Percentiles rank a stretch among this genome's conserved stretches.
These are phyloP conservation scores for Leucoraja erinaceus DNA, from an alignment of 2,113 vertebrate species.

Conservation along the genomic window DNA sequence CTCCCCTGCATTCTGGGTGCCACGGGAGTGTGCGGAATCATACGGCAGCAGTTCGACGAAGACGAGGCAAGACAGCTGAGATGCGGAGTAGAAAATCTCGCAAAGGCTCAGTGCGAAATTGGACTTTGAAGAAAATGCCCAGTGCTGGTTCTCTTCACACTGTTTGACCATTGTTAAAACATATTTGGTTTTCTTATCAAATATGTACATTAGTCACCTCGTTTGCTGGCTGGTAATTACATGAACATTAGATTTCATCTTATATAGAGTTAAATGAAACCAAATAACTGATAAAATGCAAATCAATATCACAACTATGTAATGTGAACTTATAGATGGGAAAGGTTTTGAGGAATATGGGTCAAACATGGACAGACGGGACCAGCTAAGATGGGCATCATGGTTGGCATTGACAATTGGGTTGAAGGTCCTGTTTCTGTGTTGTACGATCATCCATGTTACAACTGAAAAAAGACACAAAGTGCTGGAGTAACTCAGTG, in stretches of 20 bases:
- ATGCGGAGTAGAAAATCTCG: background rate
- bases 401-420: no score
- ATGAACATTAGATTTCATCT: background rate
- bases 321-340: no score
- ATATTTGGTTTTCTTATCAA: background rate
- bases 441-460: no score
- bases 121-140: background rate
- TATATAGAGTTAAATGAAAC: background rate
- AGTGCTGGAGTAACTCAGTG: no score
- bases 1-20: conserved; percentile 34
- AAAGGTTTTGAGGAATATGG: no score
- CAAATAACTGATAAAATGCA: background rate
- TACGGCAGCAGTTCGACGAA: conserved; percentile 3
- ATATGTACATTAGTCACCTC: background rate
- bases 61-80: conserved; percentile 14
- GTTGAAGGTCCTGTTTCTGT: no score
- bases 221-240: background rate
- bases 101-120: conserved; percentile 9
- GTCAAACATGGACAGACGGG: no score
- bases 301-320: conserved; percentile 13
- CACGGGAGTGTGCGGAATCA: conserved; percentile 35
- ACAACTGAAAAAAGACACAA: no score
- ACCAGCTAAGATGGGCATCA: no score
- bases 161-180: background rate
- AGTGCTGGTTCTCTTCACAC: background rate